Evolutionary conservation across 2,797 vertebrate genomes (phyloP).

Genomic region (Tenualosa thibaudeaui): DNA sequence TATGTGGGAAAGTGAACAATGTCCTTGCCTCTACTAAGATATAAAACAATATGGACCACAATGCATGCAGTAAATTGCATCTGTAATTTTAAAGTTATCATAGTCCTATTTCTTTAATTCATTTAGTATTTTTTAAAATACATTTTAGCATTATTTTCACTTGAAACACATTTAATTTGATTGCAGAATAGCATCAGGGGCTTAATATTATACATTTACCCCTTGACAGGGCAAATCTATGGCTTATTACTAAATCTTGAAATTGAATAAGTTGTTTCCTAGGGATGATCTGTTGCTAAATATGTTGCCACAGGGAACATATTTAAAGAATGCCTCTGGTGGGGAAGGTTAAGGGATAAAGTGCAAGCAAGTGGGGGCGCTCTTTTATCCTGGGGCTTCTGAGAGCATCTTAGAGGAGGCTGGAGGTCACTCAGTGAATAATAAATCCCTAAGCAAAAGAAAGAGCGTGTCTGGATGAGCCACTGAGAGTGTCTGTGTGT

Average conservation of each 20-base stretch:
- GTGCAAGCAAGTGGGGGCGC: constrained; percentile 29
- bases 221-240: neutral
- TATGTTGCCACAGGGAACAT: neutral
- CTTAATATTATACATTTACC: too few species aligned
- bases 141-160: neutral
- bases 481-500: neutral
- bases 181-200: neutral
- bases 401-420: constrained; percentile 51
- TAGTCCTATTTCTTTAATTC: neutral
- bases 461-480: neutral
- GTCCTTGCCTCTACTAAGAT: neutral
- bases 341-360: constrained; percentile 35
- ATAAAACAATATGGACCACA: neutral
- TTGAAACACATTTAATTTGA: neutral
- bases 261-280: neutral
- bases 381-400: constrained; percentile 43
- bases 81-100: neutral
- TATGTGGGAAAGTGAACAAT: neutral
- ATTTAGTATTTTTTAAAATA: neutral
- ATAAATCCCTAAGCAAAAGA: constrained; percentile 36
- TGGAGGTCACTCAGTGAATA: constrained; percentile 60
- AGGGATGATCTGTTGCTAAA: neutral
- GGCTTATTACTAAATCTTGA: neutral
- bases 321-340: neutral
- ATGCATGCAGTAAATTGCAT: neutral